A percentile compares a stretch with the other conserved stretches of the same genome.
Evolutionary conservation across 2,113 vertebrate genomes (phyloP).

Genomic region (Thymallus thymallus): DNA sequence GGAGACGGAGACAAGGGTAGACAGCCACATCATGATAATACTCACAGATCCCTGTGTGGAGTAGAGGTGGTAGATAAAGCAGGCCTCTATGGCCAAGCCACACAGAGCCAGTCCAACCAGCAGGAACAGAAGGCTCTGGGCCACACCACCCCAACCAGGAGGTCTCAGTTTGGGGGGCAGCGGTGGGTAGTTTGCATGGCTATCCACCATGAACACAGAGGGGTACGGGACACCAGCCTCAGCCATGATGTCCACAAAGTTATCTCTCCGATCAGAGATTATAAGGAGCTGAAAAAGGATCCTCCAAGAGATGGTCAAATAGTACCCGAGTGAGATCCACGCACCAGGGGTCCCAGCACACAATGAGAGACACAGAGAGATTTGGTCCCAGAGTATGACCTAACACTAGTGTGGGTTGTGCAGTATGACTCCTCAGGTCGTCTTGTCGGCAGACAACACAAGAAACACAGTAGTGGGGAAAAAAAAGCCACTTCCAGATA

Average conservation of each 20-base stretch:
- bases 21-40: constrained; percentile 4
- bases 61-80: constrained; percentile 69
- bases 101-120: constrained; percentile 64
- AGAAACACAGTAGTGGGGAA: not conserved
- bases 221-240: constrained; percentile 32
- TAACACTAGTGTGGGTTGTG: constrained; percentile 46
- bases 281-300: not conserved
- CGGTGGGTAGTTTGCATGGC: constrained; percentile 37
- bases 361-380: not conserved
- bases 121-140: constrained; percentile 61
- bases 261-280: constrained; percentile 3
- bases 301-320: constrained; percentile 1
- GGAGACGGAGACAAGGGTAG: not conserved
- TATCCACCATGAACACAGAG: constrained; percentile 75
- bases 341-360: not conserved
- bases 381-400: not conserved
- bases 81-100: constrained; percentile 71
- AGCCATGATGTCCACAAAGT: constrained; percentile 55
- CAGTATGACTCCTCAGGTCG: constrained; percentile 38
- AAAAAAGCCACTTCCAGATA: not conserved
- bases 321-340: constrained; percentile 19
- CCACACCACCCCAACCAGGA: accelerated
- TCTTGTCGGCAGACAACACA: constrained; percentile 7
- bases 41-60: constrained; percentile 46
- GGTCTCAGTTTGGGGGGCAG: constrained; percentile 46